These are phyloP conservation scores for Paguma larvata DNA, from an alignment of 2,797 vertebrate species.

Conservation along the genomic window DNA sequence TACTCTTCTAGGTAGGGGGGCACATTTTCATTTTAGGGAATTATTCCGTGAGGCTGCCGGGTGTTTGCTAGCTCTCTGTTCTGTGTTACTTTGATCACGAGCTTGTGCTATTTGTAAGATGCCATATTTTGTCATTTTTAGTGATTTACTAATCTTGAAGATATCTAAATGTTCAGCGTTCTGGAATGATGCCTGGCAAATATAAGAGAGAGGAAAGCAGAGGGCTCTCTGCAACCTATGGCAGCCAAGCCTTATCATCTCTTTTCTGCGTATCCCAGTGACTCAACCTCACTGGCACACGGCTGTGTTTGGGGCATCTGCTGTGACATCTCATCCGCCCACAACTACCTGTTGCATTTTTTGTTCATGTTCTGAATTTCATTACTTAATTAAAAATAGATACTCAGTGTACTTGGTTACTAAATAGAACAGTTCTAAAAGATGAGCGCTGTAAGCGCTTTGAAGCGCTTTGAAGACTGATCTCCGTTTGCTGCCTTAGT, in stretches of 20 bases:
- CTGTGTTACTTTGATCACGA: constrained; percentile 67
- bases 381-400: constrained; percentile 81
- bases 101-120: constrained; percentile 70
- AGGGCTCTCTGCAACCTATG: constrained; percentile 64
- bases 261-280: constrained; percentile 71
- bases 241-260: constrained; percentile 64
- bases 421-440: constrained; percentile 67
- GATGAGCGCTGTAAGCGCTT: background rate
- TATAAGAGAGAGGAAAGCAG: constrained; percentile 62
- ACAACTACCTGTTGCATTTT: constrained; percentile 82
- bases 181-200: constrained; percentile 68
- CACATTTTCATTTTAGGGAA: constrained; percentile 39
- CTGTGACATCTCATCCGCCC: constrained; percentile 78
- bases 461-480: constrained; percentile 39
- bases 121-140: constrained; percentile 69
- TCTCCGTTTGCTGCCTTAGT: constrained; percentile 16
- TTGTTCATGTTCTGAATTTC: constrained; percentile 79
- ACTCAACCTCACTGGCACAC: constrained; percentile 78
- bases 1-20: constrained; percentile 24
- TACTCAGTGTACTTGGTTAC: constrained; percentile 71
- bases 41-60: background rate
- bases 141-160: constrained; percentile 72
- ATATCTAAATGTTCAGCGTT: constrained; percentile 58
- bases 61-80: constrained; percentile 67
- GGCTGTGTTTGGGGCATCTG: constrained; percentile 79